Base-by-base conservation (phyloP, 2,113 vertebrate genomes). In the Crotophaga sulcirostris region DNA sequence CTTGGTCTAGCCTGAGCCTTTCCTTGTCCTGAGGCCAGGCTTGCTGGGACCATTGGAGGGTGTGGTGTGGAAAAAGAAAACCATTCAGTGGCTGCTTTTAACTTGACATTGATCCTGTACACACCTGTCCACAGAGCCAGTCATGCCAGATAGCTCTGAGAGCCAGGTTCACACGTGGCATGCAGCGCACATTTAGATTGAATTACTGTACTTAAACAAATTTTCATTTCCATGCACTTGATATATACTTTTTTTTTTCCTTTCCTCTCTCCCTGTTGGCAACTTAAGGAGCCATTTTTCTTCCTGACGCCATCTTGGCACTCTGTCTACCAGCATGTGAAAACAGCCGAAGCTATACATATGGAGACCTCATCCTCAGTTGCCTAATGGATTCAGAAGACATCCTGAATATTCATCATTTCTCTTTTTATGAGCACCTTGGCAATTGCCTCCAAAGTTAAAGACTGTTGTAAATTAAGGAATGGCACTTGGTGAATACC, bases 331-430 rank as follows among this genome's bases (percentile, higher is more conserved):
- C 92, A 95, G 94, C 76, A 96, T 64, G 81, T 88, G 96, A 97
- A 96, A 96, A 96, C 94, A 95, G 96, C 80, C 3, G 44, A 96
- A 95, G 89, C 33, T 86, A 69, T 97, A 96, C 98, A 98, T 98
- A 98, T 98, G 98, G 98, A 98, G 98, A 98, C 98, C 94, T 98
- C 98, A 98, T 98, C 98, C 97, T 96, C 84, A 29, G 96, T 96
- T 95, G 96, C 97, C 97, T 98, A 97, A 98, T 98, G 98, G 98
- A 97, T 98, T 98, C 97, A 97, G 88, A 98, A 98, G 98, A 98
- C 98, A 98, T 98, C 98, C 97, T 98, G 98, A 98, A 98, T 98
- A 98, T 98, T 98, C 98, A 98, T 98, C 98, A 98, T 98, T 97
- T 97, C 97, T 97, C 97, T 96, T 98, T 98, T 98, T 98, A 98